Conservation (phyloP, 2,113 vertebrate species). For the Paracanthobrama guichenoti region DNA sequence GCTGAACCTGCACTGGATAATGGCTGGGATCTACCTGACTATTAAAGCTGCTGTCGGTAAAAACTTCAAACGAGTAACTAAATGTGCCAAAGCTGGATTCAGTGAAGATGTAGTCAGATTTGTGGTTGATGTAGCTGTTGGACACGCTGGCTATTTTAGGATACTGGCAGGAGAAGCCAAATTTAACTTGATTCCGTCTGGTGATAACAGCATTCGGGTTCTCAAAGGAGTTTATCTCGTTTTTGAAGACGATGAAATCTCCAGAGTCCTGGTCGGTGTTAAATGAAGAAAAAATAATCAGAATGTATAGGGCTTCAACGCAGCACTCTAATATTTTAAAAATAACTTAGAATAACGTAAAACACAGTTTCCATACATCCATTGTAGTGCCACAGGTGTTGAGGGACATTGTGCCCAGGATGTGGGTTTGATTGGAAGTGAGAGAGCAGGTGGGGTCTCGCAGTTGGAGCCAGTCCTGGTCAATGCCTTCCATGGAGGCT, state of each 20-base stretch:
- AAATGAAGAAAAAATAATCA: not conserved
- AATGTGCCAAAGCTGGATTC: constrained; percentile 76
- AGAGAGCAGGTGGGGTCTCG: constrained; percentile 68
- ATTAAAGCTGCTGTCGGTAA: constrained; percentile 56
- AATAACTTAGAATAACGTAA: not conserved
- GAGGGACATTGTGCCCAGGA: constrained; percentile 67
- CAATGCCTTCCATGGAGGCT: constrained; percentile 65
- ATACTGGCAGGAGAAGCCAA: constrained; percentile 72
- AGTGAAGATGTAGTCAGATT: constrained; percentile 70
- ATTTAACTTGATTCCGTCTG: constrained; percentile 60
- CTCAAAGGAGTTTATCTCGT: constrained; percentile 68
- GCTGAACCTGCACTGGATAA: constrained; percentile 70
- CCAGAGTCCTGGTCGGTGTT: constrained; percentile 67
- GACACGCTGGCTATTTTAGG: constrained; percentile 69
- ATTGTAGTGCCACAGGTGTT: constrained; percentile 71
- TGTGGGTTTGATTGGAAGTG: constrained; percentile 69
- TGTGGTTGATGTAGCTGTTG: constrained; percentile 61
- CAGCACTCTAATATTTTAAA: not conserved
- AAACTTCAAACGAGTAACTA: constrained; percentile 72
- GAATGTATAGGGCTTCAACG: not conserved
- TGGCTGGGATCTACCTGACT: constrained; percentile 45
- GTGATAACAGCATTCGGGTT: constrained; percentile 57
- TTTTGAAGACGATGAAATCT: constrained; percentile 69
- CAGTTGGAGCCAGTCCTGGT: constrained; percentile 65
- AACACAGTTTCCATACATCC: constrained; percentile 59